A percentile compares a stretch with the other conserved stretches of the same genome.
Evolutionary conservation across 2,888 invertebrate species (phyloP).

Genomic region (Cheilosia pagana): DNA sequence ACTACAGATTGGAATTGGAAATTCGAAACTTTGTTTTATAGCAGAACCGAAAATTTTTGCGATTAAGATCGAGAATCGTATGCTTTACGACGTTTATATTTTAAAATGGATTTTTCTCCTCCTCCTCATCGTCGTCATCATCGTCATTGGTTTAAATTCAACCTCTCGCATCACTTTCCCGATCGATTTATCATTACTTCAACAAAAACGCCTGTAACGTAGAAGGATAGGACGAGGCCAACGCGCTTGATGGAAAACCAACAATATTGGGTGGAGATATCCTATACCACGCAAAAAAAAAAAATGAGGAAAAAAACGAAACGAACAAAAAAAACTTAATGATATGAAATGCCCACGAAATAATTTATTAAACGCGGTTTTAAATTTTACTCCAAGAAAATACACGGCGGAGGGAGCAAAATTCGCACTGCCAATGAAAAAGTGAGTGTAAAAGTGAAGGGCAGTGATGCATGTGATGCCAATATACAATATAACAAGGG

Average conservation of each 20-base stretch:
- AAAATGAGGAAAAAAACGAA: conserved; percentile 14
- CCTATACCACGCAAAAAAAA: conserved; percentile 35
- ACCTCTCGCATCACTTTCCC: conserved; percentile 67
- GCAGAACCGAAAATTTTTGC: conserved; percentile 52
- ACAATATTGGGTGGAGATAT: conserved; percentile 59
- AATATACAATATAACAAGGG: conserved; percentile 71
- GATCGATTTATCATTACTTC: conserved; percentile 71
- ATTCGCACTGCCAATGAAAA: conserved; percentile 56
- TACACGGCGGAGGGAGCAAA: conserved; percentile 5
- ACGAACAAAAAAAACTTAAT: conserved; percentile 76
- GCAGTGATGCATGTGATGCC: conserved; percentile 76
- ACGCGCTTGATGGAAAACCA: conserved; percentile 59
- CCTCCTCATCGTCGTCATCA: conserved; percentile 12
- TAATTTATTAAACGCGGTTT: conserved; percentile 79
- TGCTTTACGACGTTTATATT: conserved; percentile 33
- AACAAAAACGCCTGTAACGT: conserved; percentile 4
- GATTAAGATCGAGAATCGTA: conserved; percentile 69
- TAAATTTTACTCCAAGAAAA: conserved; percentile 55
- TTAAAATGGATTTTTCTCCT: conserved; percentile 30
- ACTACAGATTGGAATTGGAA: conserved; percentile 37
- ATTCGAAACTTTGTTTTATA: conserved; percentile 23
- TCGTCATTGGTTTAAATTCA: conserved; percentile 32
- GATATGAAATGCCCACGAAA: conserved; percentile 82
- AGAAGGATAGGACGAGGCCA: conserved; percentile 48
- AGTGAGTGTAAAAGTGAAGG: conserved; percentile 79